Percentiles rank a stretch among this genome's conserved stretches.
phyloP scores from a whole-genome alignment of 2,888 invertebrate genomes.

The Dolichopus griseipennis region DNA sequence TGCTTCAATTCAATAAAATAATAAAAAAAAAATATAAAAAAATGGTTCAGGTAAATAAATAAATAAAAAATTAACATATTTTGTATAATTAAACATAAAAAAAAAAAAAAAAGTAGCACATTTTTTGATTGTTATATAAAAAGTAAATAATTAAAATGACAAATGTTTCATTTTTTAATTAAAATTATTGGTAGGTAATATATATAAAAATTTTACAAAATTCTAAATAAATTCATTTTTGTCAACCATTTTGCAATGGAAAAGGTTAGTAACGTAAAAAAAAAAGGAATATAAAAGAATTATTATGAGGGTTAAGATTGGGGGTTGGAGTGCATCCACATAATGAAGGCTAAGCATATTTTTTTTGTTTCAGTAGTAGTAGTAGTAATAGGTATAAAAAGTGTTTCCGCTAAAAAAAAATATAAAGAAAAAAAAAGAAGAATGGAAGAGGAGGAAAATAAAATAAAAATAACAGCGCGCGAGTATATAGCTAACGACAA shows the following conservation, averaged over 20 bases:
- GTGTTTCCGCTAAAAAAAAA: neutral
- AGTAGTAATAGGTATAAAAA: neutral
- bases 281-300: neutral
- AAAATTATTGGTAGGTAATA: no score
- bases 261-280: neutral
- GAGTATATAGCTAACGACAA: neutral
- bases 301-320: neutral
- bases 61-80: no score
- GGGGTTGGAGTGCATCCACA: neutral
- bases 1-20: neutral
- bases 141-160: no score
- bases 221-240: neutral
- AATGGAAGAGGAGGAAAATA: neutral
- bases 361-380: neutral
- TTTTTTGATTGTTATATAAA: no score
- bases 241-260: neutral
- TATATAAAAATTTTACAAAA: no score
- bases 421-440: neutral
- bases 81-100: no score
- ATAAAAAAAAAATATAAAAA: no score
- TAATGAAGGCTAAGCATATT: neutral
- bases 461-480: neutral
- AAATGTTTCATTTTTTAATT: no score
- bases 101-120: no score
- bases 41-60: conserved; percentile 5